A percentile compares a stretch with the other conserved stretches of the same genome.
Conservation (phyloP, 2,888 invertebrate genomes). For the Phytoseiulus persimilis region DNA sequence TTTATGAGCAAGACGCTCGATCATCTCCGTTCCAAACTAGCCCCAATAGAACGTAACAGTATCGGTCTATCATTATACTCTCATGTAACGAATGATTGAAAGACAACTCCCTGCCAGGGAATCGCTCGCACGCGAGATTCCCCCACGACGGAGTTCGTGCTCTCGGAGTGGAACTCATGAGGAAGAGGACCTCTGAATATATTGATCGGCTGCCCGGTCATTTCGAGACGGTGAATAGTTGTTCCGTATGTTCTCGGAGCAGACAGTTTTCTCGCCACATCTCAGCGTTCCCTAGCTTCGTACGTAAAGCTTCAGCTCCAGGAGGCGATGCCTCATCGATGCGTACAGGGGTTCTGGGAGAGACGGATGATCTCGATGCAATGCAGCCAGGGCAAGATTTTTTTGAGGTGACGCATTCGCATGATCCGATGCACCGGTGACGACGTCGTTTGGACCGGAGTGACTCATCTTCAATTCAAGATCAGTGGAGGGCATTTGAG, state of each 20-base stretch:
- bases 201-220: too few species aligned
- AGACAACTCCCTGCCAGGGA: too few species aligned
- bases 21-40: background rate
- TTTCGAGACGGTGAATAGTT: too few species aligned
- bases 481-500: background rate
- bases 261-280: too few species aligned
- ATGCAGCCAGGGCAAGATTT: background rate
- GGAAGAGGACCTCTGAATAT: too few species aligned
- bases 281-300: too few species aligned
- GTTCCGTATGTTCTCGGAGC: too few species aligned
- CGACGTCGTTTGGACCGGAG: background rate
- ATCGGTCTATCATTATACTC: background rate
- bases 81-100: too few species aligned
- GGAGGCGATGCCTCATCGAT: background rate
- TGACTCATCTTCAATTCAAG: background rate
- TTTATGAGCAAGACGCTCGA: background rate
- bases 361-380: background rate
- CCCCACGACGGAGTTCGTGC: too few species aligned
- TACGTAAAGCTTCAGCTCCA: too few species aligned
- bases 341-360: background rate
- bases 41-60: background rate
- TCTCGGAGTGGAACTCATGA: too few species aligned
- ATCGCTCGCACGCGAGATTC: too few species aligned
- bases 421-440: background rate
- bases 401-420: background rate